Base-by-base conservation (phyloP, 1,140 invertebrate species). In the Heliconius congener region DNA sequence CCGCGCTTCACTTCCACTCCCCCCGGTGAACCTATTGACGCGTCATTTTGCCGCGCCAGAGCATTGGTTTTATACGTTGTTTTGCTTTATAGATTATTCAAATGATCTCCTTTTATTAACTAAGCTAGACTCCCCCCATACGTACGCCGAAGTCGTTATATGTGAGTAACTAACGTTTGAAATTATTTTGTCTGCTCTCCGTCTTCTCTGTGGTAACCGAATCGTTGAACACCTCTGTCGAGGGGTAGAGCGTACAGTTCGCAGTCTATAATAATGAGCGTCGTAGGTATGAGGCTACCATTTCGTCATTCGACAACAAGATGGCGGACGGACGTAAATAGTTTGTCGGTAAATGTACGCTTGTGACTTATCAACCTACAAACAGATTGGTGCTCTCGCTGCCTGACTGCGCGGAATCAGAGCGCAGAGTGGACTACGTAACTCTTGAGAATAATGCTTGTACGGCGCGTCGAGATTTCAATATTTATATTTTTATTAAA, bases 261-360 rank as follows among this genome's bases (percentile, higher is more conserved):
- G 75, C 73, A 37, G 66, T 72, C 74, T 79, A 60, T 73, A 37
- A 81, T 81, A 81, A 81, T 81, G 71, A 78, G 70, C 74, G 52
- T 57, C 77, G 79, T 81, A 81, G 81, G 80, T 84, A 84, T 84
- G 84, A 82, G 81, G 85, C 84, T 82, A 86, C 85, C 87, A 86
- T 88, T 92, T 93, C 88, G 90, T 90, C 89, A 92, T 88, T 89
- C 85, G 84, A 88, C 86, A 86, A 90, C 92, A 93, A 93, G 88
- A 93, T 93, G 91, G 91, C 92, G 90, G 90, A 81, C 86, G 82
- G 83, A 90, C 85, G 89, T 87, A 92, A 93, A 92, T 93, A 93
- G 91, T 86, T 84, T 85, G 85, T 79, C 84, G 83, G 86, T 86
- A 89, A 90, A 90, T 86, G 82, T 87, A 88, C 86, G 82, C 88